Evolutionary conservation across 2,113 vertebrate genomes (phyloP).

Genomic region (Sterrhoptilus dennistouni): DNA sequence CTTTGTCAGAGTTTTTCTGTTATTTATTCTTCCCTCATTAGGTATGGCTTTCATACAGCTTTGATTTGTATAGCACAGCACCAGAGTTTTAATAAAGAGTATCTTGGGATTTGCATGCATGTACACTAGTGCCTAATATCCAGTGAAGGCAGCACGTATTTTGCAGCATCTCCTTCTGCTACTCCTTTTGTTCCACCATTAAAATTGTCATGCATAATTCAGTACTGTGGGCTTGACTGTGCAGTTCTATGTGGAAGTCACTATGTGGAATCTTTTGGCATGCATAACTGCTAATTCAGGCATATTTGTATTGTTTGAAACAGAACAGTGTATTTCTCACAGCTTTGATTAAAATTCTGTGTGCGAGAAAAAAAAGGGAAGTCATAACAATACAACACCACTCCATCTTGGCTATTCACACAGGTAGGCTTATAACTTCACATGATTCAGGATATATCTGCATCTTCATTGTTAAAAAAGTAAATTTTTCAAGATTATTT

Average conservation of each 20-base stretch:
- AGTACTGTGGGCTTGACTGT: background rate
- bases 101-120: slow-evolving; percentile 22
- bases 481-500: background rate
- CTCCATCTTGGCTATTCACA: background rate
- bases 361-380: background rate
- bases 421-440: background rate
- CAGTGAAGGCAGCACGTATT: background rate
- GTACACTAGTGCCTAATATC: slow-evolving; percentile 18
- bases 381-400: background rate
- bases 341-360: background rate
- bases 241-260: background rate
- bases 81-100: slow-evolving; percentile 14
- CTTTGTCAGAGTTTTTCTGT: background rate
- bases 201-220: slow-evolving; percentile 52
- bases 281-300: background rate
- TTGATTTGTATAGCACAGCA: slow-evolving; percentile 6
- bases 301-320: background rate
- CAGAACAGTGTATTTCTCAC: background rate
- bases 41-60: slow-evolving; percentile 11
- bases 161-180: slow-evolving; percentile 18
- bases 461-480: background rate
- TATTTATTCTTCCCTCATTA: slow-evolving; percentile 25
- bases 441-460: background rate
- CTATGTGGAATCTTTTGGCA: background rate
- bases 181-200: slow-evolving; percentile 41